These are phyloP conservation scores for Philopedon plagiatum DNA, from an alignment of 2,888 invertebrate genomes.

Conservation along the genomic window DNA sequence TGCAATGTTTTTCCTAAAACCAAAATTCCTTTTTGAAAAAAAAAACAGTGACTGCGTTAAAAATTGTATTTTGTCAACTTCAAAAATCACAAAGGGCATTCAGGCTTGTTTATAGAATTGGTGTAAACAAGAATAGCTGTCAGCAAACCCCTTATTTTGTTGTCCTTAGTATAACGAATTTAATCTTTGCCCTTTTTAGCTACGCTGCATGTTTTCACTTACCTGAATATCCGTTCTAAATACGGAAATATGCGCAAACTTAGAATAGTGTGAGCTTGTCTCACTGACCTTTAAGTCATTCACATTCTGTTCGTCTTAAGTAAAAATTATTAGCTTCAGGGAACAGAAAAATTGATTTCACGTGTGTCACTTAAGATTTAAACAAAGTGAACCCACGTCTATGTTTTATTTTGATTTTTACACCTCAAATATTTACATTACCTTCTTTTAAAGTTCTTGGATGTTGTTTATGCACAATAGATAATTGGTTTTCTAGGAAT, in stretches of 20 bases:
- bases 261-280: not conserved
- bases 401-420: constrained; percentile 3
- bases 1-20: not conserved
- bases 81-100: constrained; percentile 25
- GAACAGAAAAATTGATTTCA: constrained; percentile 51
- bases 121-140: constrained; percentile 51
- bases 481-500: no score
- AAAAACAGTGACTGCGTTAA: constrained; percentile 35
- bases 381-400: not conserved
- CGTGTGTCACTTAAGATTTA: constrained; percentile 47
- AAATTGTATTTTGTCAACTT: constrained; percentile 39
- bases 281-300: not conserved
- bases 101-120: constrained; percentile 46
- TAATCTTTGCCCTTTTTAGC: constrained; percentile 26
- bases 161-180: constrained; percentile 29
- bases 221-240: constrained; percentile 17
- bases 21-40: not conserved
- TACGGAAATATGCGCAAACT: not conserved
- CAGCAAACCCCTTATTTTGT: constrained; percentile 37
- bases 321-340: not conserved
- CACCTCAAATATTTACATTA: not conserved
- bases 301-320: not conserved
- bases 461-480: not conserved
- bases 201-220: constrained; percentile 9
- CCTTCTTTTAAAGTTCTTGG: not conserved